These are phyloP conservation scores for Malurus splendens DNA, from an alignment of 2,797 vertebrate genomes.

Conservation along the genomic window DNA sequence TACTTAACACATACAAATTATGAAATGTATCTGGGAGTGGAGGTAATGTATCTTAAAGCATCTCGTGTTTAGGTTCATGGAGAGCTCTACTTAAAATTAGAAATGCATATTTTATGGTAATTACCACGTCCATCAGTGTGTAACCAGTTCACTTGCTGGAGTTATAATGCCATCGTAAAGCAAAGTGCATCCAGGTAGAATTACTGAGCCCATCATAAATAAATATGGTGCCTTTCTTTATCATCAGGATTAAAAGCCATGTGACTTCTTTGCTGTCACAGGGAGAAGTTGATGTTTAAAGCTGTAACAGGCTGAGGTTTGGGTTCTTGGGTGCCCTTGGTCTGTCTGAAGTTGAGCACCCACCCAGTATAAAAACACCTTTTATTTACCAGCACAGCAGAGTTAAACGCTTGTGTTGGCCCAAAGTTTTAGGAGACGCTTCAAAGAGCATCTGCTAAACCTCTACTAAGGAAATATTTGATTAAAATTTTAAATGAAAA, in stretches of 20 bases:
- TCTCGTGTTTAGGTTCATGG: not conserved
- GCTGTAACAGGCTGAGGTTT: not conserved
- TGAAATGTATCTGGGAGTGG: not conserved
- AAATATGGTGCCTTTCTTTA: constrained; percentile 26
- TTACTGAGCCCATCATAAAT: constrained; percentile 16
- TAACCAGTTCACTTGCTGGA: constrained; percentile 14
- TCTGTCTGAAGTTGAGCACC: not conserved
- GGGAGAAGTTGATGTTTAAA: not conserved
- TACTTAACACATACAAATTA: not conserved
- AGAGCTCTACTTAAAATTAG: not conserved
- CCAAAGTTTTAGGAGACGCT: not conserved
- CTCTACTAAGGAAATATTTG: not conserved
- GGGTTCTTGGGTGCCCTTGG: not conserved
- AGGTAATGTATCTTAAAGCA: not conserved
- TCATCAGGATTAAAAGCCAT: constrained; percentile 29
- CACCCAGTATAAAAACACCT: not conserved
- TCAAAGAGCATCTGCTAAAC: not conserved
- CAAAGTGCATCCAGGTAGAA: not conserved
- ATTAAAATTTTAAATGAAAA: not conserved
- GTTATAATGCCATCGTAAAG: constrained; percentile 16
- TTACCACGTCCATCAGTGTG: not conserved
- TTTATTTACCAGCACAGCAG: not conserved
- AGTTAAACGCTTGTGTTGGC: fast-evolving
- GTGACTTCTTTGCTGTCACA: not conserved
- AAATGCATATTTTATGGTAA: constrained; percentile 21